Evolutionary conservation across 2,888 invertebrate genomes (phyloP).

Genomic region (Mesochorus sp.): DNA sequence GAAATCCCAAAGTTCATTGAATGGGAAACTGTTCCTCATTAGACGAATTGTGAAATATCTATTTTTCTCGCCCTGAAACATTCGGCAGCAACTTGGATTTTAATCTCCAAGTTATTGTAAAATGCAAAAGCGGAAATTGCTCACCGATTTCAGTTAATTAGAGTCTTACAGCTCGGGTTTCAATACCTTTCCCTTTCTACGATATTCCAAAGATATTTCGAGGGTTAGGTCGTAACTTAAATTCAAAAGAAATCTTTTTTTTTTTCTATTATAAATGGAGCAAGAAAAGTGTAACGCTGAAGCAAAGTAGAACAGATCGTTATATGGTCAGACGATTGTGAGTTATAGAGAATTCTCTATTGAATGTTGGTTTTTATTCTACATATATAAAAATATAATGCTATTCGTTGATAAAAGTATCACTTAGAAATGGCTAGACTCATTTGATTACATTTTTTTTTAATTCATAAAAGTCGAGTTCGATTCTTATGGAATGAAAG

Average conservation of each 20-base stretch:
- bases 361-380: not conserved
- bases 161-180: not conserved
- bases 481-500: no score
- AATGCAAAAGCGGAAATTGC: constrained; percentile 8
- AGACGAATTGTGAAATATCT: no score
- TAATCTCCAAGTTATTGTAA: not conserved
- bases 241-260: not conserved
- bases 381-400: no score
- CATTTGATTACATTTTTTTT: no score
- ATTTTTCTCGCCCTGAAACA: no score
- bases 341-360: not conserved
- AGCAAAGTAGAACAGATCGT: constrained; percentile 37
- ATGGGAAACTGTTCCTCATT: no score
- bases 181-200: not conserved
- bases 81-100: no score
- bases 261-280: not conserved
- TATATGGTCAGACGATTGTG: constrained; percentile 22
- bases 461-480: no score
- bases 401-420: no score
- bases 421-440: not conserved
- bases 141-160: constrained; percentile 17
- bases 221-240: not conserved
- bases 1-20: no score
- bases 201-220: not conserved
- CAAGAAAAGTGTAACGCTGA: not conserved